Conservation (phyloP, 2,797 vertebrate species). For the Balearica regulorum region DNA sequence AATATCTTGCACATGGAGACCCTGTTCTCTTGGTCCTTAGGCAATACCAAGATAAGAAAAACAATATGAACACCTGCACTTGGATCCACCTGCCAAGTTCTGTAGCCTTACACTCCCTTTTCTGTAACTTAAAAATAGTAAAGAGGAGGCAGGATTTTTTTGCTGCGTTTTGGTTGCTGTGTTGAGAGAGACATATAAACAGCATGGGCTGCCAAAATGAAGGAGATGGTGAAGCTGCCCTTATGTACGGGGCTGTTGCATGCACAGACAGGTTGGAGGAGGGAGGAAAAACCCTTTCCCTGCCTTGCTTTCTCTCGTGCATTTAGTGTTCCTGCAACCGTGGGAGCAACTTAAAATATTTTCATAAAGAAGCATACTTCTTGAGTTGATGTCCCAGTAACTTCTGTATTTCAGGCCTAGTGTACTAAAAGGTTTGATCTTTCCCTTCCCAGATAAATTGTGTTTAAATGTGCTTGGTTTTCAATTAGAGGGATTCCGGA, state of each 20-base stretch:
- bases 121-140: background rate
- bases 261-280: background rate
- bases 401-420: background rate
- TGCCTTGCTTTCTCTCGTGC: background rate
- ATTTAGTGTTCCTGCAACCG: background rate
- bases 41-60: background rate
- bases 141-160: background rate
- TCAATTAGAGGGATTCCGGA: background rate
- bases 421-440: background rate
- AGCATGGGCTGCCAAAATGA: background rate
- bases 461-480: background rate
- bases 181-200: background rate
- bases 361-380: background rate
- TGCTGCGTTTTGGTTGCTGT: background rate
- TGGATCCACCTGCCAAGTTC: background rate
- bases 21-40: constrained; percentile 7
- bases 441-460: background rate
- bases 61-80: background rate
- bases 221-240: background rate
- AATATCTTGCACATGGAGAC: background rate
- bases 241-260: background rate
- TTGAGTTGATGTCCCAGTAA: background rate
- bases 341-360: background rate
- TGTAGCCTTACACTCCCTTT: background rate
- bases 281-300: background rate